Conservation (phyloP, 64 coral and sea anemone genomes). For the Pocillopora damicornis region DNA sequence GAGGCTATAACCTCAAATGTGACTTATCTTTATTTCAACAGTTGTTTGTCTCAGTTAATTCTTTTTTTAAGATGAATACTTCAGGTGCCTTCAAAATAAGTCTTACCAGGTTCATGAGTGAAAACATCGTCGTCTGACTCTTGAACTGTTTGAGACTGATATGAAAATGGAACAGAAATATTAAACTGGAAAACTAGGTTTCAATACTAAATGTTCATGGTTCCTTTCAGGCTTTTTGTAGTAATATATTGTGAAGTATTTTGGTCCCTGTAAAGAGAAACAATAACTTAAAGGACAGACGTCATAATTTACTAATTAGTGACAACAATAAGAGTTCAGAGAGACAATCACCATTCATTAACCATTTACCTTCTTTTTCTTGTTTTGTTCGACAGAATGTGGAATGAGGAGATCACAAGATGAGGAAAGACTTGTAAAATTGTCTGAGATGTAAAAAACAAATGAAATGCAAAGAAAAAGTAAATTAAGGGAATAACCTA, state of each 20-base stretch:
- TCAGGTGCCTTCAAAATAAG: not conserved
- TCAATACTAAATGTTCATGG: too few relatives aligned
- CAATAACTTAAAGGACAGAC: not conserved
- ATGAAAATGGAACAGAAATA: not conserved
- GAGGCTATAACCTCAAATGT: too few relatives aligned
- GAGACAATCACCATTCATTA: too few relatives aligned
- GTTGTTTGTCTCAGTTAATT: too few relatives aligned
- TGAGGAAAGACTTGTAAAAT: constrained; percentile 19
- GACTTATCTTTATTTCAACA: too few relatives aligned
- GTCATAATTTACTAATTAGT: too few relatives aligned
- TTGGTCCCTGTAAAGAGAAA: not conserved
- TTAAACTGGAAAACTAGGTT: not conserved
- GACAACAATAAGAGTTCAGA: too few relatives aligned
- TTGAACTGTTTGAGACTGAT: not conserved
- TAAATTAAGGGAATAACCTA: not conserved
- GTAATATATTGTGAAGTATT: too few relatives aligned
- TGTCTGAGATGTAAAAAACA: not conserved
- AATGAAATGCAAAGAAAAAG: not conserved
- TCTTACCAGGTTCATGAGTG: not conserved
- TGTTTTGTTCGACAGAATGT: not conserved
- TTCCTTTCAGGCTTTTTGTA: too few relatives aligned
- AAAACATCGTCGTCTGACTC: constrained; percentile 1
- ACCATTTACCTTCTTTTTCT: constrained; percentile 17
- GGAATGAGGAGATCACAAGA: constrained; percentile 33
- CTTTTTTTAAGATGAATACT: too few relatives aligned